Percentiles rank a stretch among this genome's conserved stretches.
Conservation (phyloP, 2,888 invertebrate species). For the Yponomeuta malinellus region DNA sequence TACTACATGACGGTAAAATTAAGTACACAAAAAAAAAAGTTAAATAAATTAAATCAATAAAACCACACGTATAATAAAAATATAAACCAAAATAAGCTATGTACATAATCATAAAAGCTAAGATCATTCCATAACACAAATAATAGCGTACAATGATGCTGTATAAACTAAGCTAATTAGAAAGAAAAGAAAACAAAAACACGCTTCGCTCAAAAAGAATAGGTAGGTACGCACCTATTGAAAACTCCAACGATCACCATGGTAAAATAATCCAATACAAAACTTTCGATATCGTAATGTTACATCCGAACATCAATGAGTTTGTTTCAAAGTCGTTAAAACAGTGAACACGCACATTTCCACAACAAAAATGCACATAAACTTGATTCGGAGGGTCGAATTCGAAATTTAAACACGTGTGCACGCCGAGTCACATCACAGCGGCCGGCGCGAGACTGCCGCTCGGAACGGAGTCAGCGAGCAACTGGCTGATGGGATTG, state of each 20-base stretch:
- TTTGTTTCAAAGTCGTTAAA: slow-evolving; percentile 40
- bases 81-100: too few species aligned
- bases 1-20: too few species aligned
- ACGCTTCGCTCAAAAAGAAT: not conserved
- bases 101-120: too few species aligned
- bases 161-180: slow-evolving; percentile 17
- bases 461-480: slow-evolving; percentile 9
- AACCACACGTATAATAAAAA: too few species aligned
- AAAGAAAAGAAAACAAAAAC: slow-evolving; percentile 14
- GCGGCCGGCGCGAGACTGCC: slow-evolving; percentile 47
- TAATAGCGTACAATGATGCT: not conserved
- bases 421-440: slow-evolving; percentile 34
- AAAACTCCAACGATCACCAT: slow-evolving; percentile 74
- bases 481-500: slow-evolving; percentile 38
- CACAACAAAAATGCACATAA: slow-evolving; percentile 49
- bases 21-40: too few species aligned
- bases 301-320: slow-evolving; percentile 31
- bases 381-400: slow-evolving; percentile 25
- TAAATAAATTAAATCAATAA: too few species aligned
- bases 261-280: slow-evolving; percentile 59
- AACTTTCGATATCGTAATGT: slow-evolving; percentile 21
- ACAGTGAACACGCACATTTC: slow-evolving; percentile 52
- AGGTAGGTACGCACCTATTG: slow-evolving; percentile 55
- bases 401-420: slow-evolving; percentile 34
- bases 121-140: too few species aligned